phyloP scores from a whole-genome alignment of 2,888 invertebrate species.

The Brachylomia viminalis region DNA sequence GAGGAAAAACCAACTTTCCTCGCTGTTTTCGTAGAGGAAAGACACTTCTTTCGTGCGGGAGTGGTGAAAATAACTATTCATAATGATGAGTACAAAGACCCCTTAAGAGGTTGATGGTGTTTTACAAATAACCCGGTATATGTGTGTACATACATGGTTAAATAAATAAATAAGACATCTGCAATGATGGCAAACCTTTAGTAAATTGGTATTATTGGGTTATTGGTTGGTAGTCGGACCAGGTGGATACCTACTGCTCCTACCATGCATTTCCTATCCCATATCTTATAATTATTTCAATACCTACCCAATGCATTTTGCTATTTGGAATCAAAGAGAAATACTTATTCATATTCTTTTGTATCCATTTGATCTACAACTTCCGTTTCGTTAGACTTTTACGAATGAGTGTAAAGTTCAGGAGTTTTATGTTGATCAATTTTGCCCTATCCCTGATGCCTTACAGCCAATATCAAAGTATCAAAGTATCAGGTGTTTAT shows the following conservation, averaged over 20 bases:
- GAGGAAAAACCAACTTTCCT: too few species aligned
- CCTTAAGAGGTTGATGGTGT: too few species aligned
- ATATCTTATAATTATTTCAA: not conserved
- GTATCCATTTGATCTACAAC: not conserved
- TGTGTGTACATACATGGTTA: too few species aligned
- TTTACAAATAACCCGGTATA: too few species aligned
- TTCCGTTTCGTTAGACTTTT: not conserved
- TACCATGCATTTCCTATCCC: not conserved
- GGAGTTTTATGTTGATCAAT: not conserved
- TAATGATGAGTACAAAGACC: too few species aligned
- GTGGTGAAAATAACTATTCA: too few species aligned
- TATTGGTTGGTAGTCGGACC: too few species aligned
- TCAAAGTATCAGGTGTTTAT: not conserved
- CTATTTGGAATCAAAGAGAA: not conserved
- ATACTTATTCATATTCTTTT: not conserved
- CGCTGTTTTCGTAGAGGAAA: too few species aligned
- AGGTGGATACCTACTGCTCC: not conserved
- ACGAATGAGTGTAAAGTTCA: not conserved
- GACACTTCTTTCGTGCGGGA: too few species aligned
- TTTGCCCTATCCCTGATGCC: not conserved
- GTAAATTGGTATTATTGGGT: too few species aligned
- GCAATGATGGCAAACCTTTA: too few species aligned
- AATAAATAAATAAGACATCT: too few species aligned
- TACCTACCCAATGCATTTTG: not conserved
- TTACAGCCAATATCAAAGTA: not conserved